A percentile compares a stretch with the other conserved stretches of the same genome.
Evolutionary conservation across 2,797 vertebrate species (phyloP).

Genomic region (Enteromius unitaeniatus): DNA sequence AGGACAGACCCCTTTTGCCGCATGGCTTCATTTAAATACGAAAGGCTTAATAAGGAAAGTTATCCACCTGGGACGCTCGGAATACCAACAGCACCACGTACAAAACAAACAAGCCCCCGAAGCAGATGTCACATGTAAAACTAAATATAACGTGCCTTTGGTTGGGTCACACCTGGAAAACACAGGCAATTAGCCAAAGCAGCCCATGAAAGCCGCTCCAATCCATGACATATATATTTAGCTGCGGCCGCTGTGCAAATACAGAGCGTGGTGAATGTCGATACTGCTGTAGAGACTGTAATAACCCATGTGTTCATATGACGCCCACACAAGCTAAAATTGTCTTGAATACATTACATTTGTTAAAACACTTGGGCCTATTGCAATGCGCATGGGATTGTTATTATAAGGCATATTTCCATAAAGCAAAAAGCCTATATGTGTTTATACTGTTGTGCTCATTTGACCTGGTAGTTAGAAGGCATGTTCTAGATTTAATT

Average conservation of each 20-base stretch:
- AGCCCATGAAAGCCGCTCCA: conserved; percentile 47
- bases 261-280: conserved; percentile 27
- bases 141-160: conserved; percentile 73
- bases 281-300: conserved; percentile 16
- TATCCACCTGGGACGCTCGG: conserved; percentile 70
- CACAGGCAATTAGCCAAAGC: conserved; percentile 60
- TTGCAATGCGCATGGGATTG: conserved; percentile 17
- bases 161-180: conserved; percentile 74
- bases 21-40: conserved; percentile 58
- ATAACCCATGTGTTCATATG: conserved; percentile 41
- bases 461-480: conserved; percentile 16
- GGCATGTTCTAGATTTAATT: conserved; percentile 2
- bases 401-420: conserved; percentile 26
- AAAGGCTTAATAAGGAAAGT: conserved; percentile 61
- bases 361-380: conserved; percentile 12
- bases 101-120: conserved; percentile 71
- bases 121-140: conserved; percentile 74
- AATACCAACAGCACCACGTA: conserved; percentile 59
- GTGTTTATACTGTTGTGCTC: not conserved
- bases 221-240: conserved; percentile 52
- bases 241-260: conserved; percentile 58
- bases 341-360: conserved; percentile 27
- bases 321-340: conserved; percentile 35
- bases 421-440: not conserved
- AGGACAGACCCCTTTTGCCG: not conserved